Percentiles rank a stretch among this genome's conserved stretches.
Evolutionary conservation across 2,113 vertebrate genomes (phyloP).

Genomic region (Heterotis niloticus): DNA sequence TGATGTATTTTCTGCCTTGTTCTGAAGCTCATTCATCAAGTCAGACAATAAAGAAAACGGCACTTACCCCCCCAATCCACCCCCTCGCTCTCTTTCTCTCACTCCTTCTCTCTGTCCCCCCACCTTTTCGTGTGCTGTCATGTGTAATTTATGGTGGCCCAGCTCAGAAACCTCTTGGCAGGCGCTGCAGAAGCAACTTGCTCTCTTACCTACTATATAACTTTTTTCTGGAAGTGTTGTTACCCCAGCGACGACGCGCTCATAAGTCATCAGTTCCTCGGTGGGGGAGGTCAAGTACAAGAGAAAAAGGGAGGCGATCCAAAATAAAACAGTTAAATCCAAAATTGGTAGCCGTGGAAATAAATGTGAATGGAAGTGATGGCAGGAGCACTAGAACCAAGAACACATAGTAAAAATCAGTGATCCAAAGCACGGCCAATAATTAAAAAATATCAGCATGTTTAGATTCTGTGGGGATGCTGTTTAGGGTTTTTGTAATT

Average conservation of each 20-base stretch:
- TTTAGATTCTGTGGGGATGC: too few relatives aligned
- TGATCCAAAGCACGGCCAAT: not conserved
- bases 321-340: slow-evolving; percentile 20
- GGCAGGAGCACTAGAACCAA: not conserved
- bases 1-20: slow-evolving; percentile 89
- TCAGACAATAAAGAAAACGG: slow-evolving; percentile 81
- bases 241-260: slow-evolving; percentile 18
- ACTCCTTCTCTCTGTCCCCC: slow-evolving; percentile 12
- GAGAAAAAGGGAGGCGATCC: slow-evolving; percentile 12
- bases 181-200: slow-evolving; percentile 74
- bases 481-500: too few relatives aligned
- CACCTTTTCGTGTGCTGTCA: slow-evolving; percentile 52
- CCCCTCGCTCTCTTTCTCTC: slow-evolving; percentile 25
- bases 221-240: slow-evolving; percentile 54
- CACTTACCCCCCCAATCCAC: slow-evolving; percentile 49
- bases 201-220: slow-evolving; percentile 81
- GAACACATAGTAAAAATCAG: not conserved
- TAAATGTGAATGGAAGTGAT: not conserved
- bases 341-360: not conserved
- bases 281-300: slow-evolving; percentile 24
- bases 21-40: slow-evolving; percentile 83
- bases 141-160: slow-evolving; percentile 79
- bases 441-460: not conserved
- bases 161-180: slow-evolving; percentile 79
- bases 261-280: slow-evolving; percentile 33